Conservation (phyloP, 2,797 vertebrate genomes). For the Poecilia picta region DNA sequence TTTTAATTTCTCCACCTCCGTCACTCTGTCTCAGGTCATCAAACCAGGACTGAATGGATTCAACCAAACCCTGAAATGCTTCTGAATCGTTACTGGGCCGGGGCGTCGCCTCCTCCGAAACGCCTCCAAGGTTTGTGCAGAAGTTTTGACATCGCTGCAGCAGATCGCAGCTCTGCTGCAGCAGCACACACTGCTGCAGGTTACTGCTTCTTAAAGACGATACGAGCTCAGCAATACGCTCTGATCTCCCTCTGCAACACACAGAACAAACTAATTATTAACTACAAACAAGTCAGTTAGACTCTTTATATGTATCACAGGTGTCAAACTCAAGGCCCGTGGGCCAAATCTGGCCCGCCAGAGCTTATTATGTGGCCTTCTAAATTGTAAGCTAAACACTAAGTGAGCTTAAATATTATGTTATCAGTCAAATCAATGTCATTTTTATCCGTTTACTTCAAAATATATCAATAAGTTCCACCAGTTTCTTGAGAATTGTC, state of each 20-base stretch:
- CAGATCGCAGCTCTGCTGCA: constrained; percentile 43
- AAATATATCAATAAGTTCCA: no score
- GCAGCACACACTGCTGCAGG: constrained; percentile 18
- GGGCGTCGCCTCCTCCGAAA: constrained; percentile 7
- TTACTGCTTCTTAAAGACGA: constrained; percentile 46
- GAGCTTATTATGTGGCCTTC: no score
- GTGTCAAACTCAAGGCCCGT: no score
- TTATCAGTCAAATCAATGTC: no score
- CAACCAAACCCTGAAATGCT: constrained; percentile 7
- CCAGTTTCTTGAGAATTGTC: no score
- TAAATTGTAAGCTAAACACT: no score
- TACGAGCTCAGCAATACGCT: constrained; percentile 33
- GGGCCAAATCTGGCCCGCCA: no score
- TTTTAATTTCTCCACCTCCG: neutral
- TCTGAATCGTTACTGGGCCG: neutral
- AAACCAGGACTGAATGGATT: constrained; percentile 3
- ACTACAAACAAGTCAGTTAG: neutral
- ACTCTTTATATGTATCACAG: neutral
- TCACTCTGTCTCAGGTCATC: constrained; percentile 14
- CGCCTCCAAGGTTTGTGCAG: neutral
- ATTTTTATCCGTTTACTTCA: no score
- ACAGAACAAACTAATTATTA: neutral
- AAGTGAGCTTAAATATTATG: no score
- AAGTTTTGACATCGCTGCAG: constrained; percentile 34
- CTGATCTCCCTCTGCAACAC: constrained; percentile 39